Percentiles rank a stretch among this genome's conserved stretches.
These are phyloP conservation scores for Canis aureus DNA, from an alignment of 2,113 vertebrate species.

Conservation along the genomic window DNA sequence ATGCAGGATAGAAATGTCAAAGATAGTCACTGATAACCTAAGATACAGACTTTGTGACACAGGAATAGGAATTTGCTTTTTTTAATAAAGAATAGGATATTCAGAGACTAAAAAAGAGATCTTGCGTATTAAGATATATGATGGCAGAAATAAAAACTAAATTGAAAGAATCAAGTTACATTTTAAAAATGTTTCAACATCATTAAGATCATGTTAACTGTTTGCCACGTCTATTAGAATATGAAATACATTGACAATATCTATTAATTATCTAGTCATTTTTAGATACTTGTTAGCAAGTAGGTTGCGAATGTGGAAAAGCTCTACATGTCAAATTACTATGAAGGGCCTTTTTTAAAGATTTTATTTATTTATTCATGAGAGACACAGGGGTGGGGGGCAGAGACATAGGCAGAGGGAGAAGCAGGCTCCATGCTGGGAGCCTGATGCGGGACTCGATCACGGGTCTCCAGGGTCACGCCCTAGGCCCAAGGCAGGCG, in stretches of 20 bases:
- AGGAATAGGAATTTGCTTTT: not conserved
- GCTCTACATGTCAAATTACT: not conserved
- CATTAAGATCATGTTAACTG: constrained; percentile 21
- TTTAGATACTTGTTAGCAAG: not conserved
- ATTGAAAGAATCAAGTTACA: not conserved
- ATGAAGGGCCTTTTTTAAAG: not conserved
- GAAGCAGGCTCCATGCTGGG: too few species aligned
- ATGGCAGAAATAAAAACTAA: constrained; percentile 43
- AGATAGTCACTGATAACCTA: not conserved
- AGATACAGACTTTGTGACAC: not conserved
- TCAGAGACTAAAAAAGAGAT: not conserved
- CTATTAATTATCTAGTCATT: not conserved
- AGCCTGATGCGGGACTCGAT: too few species aligned
- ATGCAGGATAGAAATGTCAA: not conserved
- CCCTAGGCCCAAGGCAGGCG: too few species aligned
- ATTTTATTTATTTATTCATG: too few species aligned
- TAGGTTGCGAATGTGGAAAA: not conserved
- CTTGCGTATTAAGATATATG: not conserved
- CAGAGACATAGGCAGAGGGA: too few species aligned
- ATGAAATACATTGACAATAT: not conserved
- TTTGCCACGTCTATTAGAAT: not conserved
- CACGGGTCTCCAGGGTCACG: too few species aligned
- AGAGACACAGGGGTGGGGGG: too few species aligned
- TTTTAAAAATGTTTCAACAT: not conserved
- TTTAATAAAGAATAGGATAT: not conserved